Conservation (phyloP, 1,140 invertebrate genomes). For the Rhynchophorus ferrugineus region DNA sequence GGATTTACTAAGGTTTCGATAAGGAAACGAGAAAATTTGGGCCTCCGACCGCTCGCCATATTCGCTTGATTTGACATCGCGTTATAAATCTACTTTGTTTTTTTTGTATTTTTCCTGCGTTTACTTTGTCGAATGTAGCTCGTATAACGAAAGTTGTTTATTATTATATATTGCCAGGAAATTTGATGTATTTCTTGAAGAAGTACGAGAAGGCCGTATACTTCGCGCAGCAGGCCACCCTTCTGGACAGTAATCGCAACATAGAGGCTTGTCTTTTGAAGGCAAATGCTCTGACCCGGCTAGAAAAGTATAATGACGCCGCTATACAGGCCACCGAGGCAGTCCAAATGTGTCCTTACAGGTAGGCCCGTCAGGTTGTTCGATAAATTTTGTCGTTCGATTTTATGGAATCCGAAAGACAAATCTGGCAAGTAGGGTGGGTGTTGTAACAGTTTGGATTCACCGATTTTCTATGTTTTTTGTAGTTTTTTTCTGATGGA, state of each 20-base stretch:
- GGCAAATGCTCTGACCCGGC: conserved; percentile 60
- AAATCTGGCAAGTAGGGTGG: too few species aligned
- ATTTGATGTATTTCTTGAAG: conserved; percentile 33
- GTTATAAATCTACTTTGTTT: not conserved
- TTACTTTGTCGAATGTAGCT: too few species aligned
- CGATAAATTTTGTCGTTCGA: not conserved
- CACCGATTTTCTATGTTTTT: too few species aligned
- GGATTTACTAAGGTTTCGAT: too few species aligned
- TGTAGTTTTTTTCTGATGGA: too few species aligned
- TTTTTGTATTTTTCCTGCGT: not conserved
- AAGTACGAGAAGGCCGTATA: conserved; percentile 39
- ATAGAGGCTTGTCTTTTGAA: conserved; percentile 67
- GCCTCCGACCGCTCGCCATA: too few species aligned
- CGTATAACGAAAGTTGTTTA: not conserved
- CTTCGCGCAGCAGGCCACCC: conserved; percentile 41
- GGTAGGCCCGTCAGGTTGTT: conserved; percentile 32
- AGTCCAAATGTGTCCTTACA: conserved; percentile 50
- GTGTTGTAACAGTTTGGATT: too few species aligned
- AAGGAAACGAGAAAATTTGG: too few species aligned
- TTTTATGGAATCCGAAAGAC: not conserved
- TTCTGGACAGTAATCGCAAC: conserved; percentile 38
- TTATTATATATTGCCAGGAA: conserved; percentile 19
- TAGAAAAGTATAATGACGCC: conserved; percentile 66
- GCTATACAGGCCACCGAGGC: conserved; percentile 65
- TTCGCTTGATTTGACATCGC: too few species aligned